Evolutionary conservation across 2,113 vertebrate species (phyloP), one percentile per base, ranked within the genome.

Genomic region (Willisornis vidua): DNA sequence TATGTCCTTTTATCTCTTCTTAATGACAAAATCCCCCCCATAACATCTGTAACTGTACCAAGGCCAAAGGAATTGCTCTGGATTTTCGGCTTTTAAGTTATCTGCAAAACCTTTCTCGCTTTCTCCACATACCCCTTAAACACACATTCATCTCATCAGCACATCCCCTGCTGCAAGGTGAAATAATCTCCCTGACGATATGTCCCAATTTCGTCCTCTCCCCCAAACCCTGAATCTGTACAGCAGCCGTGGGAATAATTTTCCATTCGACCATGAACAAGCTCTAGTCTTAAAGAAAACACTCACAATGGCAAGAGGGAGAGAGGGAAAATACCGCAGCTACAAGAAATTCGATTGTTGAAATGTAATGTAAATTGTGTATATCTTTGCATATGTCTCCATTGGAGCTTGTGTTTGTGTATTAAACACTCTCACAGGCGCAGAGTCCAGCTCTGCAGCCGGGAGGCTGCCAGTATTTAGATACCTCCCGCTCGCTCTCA

Each of bases 331-430:
- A 78, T 51, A 23, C 74, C 12, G 20, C 89, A 83, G 59, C 81
- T 87, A 73, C 25, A 14, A 90, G 82, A 79, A 75, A 59, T 88
- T 93, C 39, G 75, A 37, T 61, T 92, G 92, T 90, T 90, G 90
- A 86, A 88, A 89, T 43, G 37, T 90, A 81, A 78, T 54, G 87
- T 93, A 88, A 95, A 95, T 57, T 95, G 90, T 93, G 87, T 93
- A 90, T 88, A 74, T 72, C 94, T 92, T 77, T 45, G 79, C 87
- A 51, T 85, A 58, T 78, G 68, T 78, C 88, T 94, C 96, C 94
- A 37, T 3, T 74, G 85, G 82, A 52, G n/a, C 77, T 88, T 19
- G 80, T 82, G 71, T 90, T 83, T 74, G 78, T 73, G 78, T 71
- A 24, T 87, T 33, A 52, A 87, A 85, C 92, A 57, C 57, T 59